Evolutionary conservation across 64 coral and sea anemone genomes (phyloP), one percentile per base, ranked within the genome.

Genomic region (Montipora cactus): DNA sequence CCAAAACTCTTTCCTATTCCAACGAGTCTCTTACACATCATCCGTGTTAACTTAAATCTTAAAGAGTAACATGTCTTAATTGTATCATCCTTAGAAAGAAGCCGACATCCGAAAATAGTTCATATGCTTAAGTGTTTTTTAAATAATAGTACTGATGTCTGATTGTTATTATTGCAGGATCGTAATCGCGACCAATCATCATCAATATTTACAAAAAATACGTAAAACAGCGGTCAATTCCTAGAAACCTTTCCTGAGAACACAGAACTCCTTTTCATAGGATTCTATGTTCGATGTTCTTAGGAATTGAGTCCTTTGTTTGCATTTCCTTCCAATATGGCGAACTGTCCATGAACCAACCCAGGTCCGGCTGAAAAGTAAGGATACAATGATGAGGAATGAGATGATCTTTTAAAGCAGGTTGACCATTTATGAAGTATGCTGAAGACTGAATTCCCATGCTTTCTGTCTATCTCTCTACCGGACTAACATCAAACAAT

Each of bases 271-370:
- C 11, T 20, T 18, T 20, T 72, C 37, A 50, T n/a, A 86, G 47
- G n/a, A 86, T 86, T 86, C 44, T 59, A 73, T 86, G 82, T 8
- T 86, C 87, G 58, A 96, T 83, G 11, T 86, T 85, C 3, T 70
- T 79, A 7, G 95, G 95, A 21, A 97, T 94, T 13, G 66, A 82
- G 57, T 89, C 90, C 44, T 92, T 97, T 55, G 68, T 74, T 64
- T 97, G 95, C 37, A 97, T 80, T 50, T 97, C 92, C 59, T 97
- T 94, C 95, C 95, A 97, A 20, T 94, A 97, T 18, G 95, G 95
- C 21, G 95, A 97, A 64, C 95, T 97, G 6, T 94, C 78, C 93
- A 94, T 88, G 28, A 94, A 97, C 95, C 95, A 97, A 7, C 62
- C 47, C 3, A 91, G 74, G 77, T 97, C 95, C 61, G 90, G 89